These are phyloP conservation scores for Gerris lacustris DNA, from an alignment of 2,888 invertebrate species.

Conservation along the genomic window DNA sequence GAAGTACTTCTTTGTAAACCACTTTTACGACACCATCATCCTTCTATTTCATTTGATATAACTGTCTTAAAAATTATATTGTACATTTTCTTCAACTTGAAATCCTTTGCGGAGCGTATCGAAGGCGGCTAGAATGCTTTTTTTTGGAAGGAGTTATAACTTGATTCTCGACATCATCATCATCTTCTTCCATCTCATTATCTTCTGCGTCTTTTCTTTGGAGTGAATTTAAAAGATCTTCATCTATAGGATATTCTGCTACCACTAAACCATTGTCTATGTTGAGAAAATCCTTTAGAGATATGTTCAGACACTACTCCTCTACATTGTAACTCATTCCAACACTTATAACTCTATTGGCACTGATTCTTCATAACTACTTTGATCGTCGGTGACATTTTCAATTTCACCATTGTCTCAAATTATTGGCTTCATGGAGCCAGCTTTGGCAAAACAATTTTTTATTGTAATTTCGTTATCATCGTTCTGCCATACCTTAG, in stretches of 20 bases:
- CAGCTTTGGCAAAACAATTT: constrained; percentile 14
- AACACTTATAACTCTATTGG: not conserved
- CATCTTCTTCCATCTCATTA: not conserved
- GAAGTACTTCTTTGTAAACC: too few relatives aligned
- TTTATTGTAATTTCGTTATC: constrained; percentile 33
- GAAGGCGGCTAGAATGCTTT: not conserved
- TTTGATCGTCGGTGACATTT: not conserved
- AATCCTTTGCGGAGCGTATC: not conserved
- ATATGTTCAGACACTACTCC: not conserved
- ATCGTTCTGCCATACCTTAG: constrained; percentile 12
- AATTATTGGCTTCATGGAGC: not conserved
- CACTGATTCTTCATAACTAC: not conserved
- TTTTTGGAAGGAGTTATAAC: not conserved
- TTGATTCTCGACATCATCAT: not conserved
- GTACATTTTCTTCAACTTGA: not conserved
- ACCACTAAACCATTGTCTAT: not conserved
- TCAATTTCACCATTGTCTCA: not conserved
- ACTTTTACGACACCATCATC: too few relatives aligned
- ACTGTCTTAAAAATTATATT: too few relatives aligned
- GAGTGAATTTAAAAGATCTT: not conserved
- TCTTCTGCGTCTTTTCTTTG: not conserved
- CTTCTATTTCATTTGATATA: too few relatives aligned
- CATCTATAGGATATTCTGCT: not conserved
- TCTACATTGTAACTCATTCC: not conserved
- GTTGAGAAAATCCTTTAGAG: not conserved